A percentile compares a stretch with the other conserved stretches of the same genome.
Conservation (phyloP, 2,113 vertebrate species). For the Cheirogaleus medius region DNA sequence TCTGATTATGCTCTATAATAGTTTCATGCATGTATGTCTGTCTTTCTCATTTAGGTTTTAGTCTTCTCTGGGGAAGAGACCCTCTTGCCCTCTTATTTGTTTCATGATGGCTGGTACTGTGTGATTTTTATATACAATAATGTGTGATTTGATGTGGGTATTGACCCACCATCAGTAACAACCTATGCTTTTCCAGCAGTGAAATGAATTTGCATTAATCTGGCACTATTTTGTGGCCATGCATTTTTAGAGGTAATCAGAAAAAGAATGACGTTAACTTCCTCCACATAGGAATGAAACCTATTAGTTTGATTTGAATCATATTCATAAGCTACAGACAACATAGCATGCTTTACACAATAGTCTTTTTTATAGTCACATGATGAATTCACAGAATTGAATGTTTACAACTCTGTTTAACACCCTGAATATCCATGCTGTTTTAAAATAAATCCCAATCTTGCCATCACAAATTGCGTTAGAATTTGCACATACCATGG, state of each 20-base stretch:
- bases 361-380: slow-evolving; percentile 23
- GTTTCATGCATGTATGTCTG: background rate
- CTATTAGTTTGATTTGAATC: slow-evolving; percentile 14
- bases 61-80: background rate
- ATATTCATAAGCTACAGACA: background rate
- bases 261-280: slow-evolving; percentile 29
- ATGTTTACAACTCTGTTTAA: slow-evolving; percentile 51
- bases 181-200: background rate
- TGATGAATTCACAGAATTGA: slow-evolving; percentile 45
- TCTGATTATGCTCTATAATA: background rate
- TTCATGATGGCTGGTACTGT: background rate
- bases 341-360: background rate
- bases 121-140: slow-evolving; percentile 52
- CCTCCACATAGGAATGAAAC: background rate
- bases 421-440: background rate
- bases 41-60: slow-evolving; percentile 45
- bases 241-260: slow-evolving; percentile 56
- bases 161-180: slow-evolving; percentile 55
- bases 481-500: background rate
- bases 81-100: slow-evolving; percentile 30
- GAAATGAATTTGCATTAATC: slow-evolving; percentile 61
- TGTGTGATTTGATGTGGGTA: slow-evolving; percentile 47
- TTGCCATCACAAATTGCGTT: slow-evolving; percentile 55
- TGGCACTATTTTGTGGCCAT: slow-evolving; percentile 19
- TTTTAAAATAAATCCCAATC: slow-evolving; percentile 37